Evolutionary conservation across 2,888 invertebrate genomes (phyloP).

Genomic region (Hipparchia semele): DNA sequence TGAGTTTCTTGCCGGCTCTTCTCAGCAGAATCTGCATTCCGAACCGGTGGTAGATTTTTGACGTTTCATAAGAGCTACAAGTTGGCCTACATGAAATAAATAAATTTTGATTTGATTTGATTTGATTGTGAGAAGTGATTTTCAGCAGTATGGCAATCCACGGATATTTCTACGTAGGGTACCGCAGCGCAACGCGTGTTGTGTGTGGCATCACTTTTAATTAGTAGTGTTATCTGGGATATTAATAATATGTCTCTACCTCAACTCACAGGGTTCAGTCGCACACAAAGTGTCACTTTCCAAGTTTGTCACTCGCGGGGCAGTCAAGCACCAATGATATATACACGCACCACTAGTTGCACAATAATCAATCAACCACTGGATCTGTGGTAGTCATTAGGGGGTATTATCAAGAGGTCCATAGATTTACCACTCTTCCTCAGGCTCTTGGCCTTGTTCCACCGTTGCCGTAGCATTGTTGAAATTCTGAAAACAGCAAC

Average conservation of each 20-base stretch:
- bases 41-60: too few relatives aligned
- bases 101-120: too few relatives aligned
- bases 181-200: too few relatives aligned
- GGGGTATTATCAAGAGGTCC: conserved; percentile 51
- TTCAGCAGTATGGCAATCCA: too few relatives aligned
- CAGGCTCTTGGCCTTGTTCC: conserved; percentile 71
- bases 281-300: neutral
- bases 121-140: too few relatives aligned
- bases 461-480: conserved; percentile 54
- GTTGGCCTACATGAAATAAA: too few relatives aligned
- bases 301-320: conserved; percentile 2
- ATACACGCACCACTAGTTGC: conserved; percentile 61
- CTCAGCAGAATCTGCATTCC: too few relatives aligned
- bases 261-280: neutral
- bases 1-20: too few relatives aligned
- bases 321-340: conserved; percentile 61
- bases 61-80: too few relatives aligned
- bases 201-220: too few relatives aligned
- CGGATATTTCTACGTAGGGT: too few relatives aligned
- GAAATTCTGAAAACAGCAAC: conserved; percentile 60
- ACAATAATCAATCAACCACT: conserved; percentile 49
- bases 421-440: conserved; percentile 80
- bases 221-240: neutral
- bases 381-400: conserved; percentile 22
- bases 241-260: conserved; percentile 27